Conservation (phyloP, 2,888 invertebrate genomes). For the Amblyteles armatorius region DNA sequence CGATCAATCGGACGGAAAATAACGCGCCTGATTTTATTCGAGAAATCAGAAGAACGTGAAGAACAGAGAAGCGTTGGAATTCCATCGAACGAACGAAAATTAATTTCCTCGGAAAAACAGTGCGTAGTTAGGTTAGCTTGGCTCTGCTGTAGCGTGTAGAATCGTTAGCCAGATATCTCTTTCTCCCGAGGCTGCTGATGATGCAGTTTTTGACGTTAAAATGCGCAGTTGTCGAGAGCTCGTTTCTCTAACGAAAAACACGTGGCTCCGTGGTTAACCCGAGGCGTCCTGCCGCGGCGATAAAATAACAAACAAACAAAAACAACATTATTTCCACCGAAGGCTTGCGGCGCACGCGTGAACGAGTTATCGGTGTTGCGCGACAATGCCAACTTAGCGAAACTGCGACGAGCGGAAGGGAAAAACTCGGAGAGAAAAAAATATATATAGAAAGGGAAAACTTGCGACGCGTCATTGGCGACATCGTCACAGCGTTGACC, state of each 20-base stretch:
- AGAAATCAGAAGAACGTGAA: too few species aligned
- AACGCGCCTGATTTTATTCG: too few species aligned
- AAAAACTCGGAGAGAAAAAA: background rate
- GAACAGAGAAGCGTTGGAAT: too few species aligned
- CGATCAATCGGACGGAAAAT: too few species aligned
- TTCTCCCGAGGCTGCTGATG: background rate
- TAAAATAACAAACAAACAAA: background rate
- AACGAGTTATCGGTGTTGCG: slow-evolving; percentile 2
- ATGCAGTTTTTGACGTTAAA: slow-evolving; percentile 11
- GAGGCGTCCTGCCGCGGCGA: background rate
- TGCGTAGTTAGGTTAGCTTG: too few species aligned
- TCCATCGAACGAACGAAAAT: too few species aligned
- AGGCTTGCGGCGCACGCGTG: background rate
- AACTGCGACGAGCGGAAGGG: background rate
- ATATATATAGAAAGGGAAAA: slow-evolving; percentile 27
- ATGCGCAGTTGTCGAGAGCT: slow-evolving; percentile 14
- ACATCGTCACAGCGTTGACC: slow-evolving; percentile 31
- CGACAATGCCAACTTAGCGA: slow-evolving; percentile 15
- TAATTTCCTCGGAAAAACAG: too few species aligned
- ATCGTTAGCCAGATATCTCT: background rate
- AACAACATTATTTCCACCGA: slow-evolving; percentile 6
- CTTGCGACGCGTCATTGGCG: slow-evolving; percentile 40
- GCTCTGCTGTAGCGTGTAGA: background rate
- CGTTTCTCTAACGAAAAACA: background rate
- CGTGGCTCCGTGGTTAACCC: background rate